A percentile compares a stretch with the other conserved stretches of the same genome.
Evolutionary conservation across 2,888 invertebrate species (phyloP).

Genomic region (Electrophaes corylata): DNA sequence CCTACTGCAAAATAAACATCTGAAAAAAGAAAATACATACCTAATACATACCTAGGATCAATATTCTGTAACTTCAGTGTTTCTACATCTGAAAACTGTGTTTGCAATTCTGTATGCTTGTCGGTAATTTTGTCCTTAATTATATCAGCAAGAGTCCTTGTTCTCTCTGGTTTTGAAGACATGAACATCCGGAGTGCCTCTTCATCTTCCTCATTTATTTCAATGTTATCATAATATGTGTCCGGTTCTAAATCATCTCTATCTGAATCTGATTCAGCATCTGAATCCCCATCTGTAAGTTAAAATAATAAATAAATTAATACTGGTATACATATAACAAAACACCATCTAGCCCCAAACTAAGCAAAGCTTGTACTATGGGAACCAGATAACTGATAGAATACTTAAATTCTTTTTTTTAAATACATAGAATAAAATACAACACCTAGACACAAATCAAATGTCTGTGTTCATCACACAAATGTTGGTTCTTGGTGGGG

Average conservation of each 20-base stretch:
- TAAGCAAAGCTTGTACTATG: no score
- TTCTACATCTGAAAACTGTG: constrained; percentile 92
- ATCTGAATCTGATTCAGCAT: constrained; percentile 79
- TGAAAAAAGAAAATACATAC: constrained; percentile 36
- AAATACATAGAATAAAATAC: no score
- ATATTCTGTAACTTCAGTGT: constrained; percentile 91
- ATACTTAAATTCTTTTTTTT: no score
- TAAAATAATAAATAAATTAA: background rate
- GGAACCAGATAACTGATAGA: no score
- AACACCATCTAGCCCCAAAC: no score
- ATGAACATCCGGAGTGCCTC: constrained; percentile 92
- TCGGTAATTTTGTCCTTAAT: constrained; percentile 97
- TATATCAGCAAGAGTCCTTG: constrained; percentile 93
- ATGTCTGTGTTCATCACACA: no score
- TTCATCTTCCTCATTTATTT: constrained; percentile 95
- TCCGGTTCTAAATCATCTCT: constrained; percentile 83
- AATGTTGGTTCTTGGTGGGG: no score
- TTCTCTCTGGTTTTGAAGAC: constrained; percentile 77
- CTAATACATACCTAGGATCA: constrained; percentile 86
- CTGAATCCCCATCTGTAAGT: constrained; percentile 63
- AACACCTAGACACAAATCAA: no score
- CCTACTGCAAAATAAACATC: no score
- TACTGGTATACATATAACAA: no score
- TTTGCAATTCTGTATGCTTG: constrained; percentile 94
- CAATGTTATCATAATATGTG: constrained; percentile 88